Evolutionary conservation across 2,797 vertebrate genomes (phyloP).

Genomic region (Euthynnus affinis): DNA sequence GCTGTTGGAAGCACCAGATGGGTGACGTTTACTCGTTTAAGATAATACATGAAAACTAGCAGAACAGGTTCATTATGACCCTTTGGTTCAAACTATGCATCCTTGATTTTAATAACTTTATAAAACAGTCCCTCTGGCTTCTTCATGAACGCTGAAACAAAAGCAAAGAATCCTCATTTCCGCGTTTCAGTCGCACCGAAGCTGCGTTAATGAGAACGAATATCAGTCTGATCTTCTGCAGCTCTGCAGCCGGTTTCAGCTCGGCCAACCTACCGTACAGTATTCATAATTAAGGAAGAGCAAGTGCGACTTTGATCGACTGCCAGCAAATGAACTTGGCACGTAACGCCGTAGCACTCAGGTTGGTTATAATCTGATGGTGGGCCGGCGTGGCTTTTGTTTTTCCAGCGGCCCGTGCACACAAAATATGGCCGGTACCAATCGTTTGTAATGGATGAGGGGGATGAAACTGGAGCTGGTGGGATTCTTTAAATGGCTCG

Average conservation of each 20-base stretch:
- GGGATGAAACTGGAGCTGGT: conserved; percentile 47
- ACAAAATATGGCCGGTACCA: conserved; percentile 31
- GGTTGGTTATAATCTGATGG: conserved; percentile 20
- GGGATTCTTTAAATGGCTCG: conserved; percentile 72
- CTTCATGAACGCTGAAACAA: conserved; percentile 6
- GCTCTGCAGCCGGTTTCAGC: conserved; percentile 28
- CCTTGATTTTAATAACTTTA: not conserved
- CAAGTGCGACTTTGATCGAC: conserved; percentile 60
- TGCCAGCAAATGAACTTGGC: conserved; percentile 48
- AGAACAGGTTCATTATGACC: not conserved
- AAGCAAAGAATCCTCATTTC: conserved; percentile 21
- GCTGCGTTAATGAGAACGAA: not conserved
- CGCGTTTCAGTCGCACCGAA: not conserved
- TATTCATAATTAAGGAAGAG: conserved; percentile 58
- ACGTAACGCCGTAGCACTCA: not conserved
- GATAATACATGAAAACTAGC: not conserved
- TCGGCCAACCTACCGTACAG: conserved; percentile 13
- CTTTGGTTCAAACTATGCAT: not conserved
- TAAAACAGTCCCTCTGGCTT: not conserved
- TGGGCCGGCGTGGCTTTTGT: conserved; percentile 9
- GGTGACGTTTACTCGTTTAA: not conserved
- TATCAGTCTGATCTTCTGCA: conserved; percentile 19
- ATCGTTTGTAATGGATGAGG: conserved; percentile 65
- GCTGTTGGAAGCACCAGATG: conserved; percentile 1
- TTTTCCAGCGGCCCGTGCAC: not conserved